Conservation (phyloP, 92 coral and sea anemone genomes). For the Galaxea fascicularis region DNA sequence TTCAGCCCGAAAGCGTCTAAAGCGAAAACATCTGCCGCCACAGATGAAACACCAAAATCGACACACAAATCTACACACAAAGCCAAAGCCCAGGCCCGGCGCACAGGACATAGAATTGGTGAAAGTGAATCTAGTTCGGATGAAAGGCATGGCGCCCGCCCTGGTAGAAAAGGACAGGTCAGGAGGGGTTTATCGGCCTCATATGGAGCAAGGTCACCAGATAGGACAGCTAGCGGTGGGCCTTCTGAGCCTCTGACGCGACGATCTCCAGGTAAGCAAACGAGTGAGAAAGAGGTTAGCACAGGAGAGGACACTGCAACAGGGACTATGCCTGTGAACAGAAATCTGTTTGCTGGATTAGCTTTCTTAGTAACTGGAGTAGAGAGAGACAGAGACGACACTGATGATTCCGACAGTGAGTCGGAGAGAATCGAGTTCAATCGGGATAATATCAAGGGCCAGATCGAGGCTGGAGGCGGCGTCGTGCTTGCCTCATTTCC, state of each 20-base stretch:
- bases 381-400: conserved; percentile 38
- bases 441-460: conserved; percentile 70
- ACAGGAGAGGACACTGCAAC: conserved; percentile 1
- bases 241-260: conserved; percentile 28
- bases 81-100: conserved; percentile 26
- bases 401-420: conserved; percentile 80
- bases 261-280: conserved; percentile 72
- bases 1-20: conserved; percentile 33
- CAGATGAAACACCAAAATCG: conserved; percentile 76
- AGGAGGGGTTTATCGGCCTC: conserved; percentile 59
- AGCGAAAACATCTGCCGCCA: conserved; percentile 10
- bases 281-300: conserved; percentile 21
- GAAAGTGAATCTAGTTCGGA: conserved; percentile 70
- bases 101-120: conserved; percentile 13
- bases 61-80: conserved; percentile 58
- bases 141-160: conserved; percentile 34
- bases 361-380: conserved; percentile 88
- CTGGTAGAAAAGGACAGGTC: conserved; percentile 49
- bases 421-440: conserved; percentile 74
- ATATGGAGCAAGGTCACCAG: conserved; percentile 45
- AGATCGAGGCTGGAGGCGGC: conserved; percentile 95
- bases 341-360: conserved; percentile 84
- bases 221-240: conserved; percentile 1
- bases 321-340: conserved; percentile 67
- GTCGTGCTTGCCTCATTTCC: conserved; percentile 74